Base-by-base conservation (phyloP, 2,113 vertebrate species). In the Syngnathus floridae region DNA sequence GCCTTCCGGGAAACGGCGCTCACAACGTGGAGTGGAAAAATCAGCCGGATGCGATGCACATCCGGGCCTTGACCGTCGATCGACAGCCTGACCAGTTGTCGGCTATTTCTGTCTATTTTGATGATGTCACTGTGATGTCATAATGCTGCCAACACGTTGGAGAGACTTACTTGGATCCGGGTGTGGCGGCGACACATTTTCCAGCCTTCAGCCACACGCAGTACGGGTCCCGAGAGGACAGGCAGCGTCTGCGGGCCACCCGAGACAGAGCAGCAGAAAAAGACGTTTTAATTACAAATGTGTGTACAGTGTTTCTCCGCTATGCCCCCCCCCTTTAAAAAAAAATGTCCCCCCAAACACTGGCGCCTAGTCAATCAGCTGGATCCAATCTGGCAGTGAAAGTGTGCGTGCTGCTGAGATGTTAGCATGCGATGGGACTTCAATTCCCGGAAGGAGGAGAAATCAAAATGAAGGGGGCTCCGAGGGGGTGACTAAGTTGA, bases 361-460 rank as follows among this genome's bases (percentile, higher is more conserved):
- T 90, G 86, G 88, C 83, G 62, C n/a, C 5, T n/a, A 12, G 76
- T 89, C 89, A 86, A 88, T 90, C 90, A 90, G 86, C 88, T 87
- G 88, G 73, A 84, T 87, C 74, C 74, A 79, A 88, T 90, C 88
- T 86, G 74, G 69, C 69, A 74, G 61, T 63, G 67, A 83, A 84
- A 38, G 57, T 60, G 57, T 22, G 17, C 12, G 57, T 49, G 56
- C 65, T 75, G 75, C 54, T 72, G 76, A 87, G 79, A 76, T 65
- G 69, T 78, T 84, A 84, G 82, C 84, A 83, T 86, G 82, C 79
- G 74, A 86, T 82, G 76, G 82, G 82, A 65, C 63, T 65, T 71
- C 67, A 69, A 62, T 83, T 83, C 84, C 79, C 77, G 21, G 63
- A 66, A 72, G 82, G 67, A 71, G 60, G 40, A 85, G 69, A 75